Conservation (phyloP, 2,888 invertebrate species). For the Ceraclea dissimilis region DNA sequence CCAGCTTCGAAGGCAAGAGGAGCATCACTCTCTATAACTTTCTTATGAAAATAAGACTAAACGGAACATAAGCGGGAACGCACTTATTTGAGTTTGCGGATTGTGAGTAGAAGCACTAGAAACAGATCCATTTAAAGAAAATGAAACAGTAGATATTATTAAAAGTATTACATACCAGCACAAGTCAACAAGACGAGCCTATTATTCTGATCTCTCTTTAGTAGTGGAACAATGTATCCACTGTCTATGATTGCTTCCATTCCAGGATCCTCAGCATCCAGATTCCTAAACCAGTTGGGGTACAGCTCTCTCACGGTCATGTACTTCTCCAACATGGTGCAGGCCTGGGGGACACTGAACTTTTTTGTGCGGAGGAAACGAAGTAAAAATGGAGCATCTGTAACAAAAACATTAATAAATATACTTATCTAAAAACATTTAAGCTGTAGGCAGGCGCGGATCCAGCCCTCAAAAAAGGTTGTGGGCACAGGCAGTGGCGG, state of each 20-base stretch:
- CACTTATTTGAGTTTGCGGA: too few species aligned
- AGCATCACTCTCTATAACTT: too few species aligned
- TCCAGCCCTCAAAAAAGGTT: too few species aligned
- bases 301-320: constrained; percentile 76
- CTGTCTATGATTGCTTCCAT: constrained; percentile 73
- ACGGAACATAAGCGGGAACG: too few species aligned
- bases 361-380: constrained; percentile 82
- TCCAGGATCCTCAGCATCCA: constrained; percentile 72
- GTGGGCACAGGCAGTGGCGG: too few species aligned
- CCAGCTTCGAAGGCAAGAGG: too few species aligned
- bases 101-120: too few species aligned
- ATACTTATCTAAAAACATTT: not conserved
- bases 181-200: constrained; percentile 71
- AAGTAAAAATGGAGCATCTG: constrained; percentile 72
- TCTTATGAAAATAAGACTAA: too few species aligned
- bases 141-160: too few species aligned
- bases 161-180: constrained; percentile 51
- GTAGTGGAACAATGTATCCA: constrained; percentile 69
- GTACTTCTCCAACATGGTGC: constrained; percentile 82
- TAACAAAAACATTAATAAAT: constrained; percentile 13
- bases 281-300: constrained; percentile 77
- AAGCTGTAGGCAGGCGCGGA: too few species aligned
- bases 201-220: constrained; percentile 67
- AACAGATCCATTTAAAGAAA: too few species aligned
- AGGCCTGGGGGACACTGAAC: constrained; percentile 77